A percentile compares a stretch with the other conserved stretches of the same genome.
These are phyloP conservation scores for Monochamus saltuarius DNA, from an alignment of 1,140 invertebrate species.

Conservation along the genomic window DNA sequence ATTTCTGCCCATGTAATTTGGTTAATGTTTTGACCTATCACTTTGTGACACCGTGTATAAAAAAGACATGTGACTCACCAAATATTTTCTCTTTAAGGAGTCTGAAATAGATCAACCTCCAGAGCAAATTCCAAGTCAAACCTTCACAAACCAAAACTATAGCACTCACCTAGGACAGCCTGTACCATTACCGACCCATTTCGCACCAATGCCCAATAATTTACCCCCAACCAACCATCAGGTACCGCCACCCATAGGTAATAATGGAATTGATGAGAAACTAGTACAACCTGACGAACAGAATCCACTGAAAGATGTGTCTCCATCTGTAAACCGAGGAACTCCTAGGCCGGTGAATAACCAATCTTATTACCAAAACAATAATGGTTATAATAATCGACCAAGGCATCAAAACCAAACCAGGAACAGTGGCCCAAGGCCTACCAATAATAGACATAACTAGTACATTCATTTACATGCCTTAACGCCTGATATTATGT, in stretches of 20 bases:
- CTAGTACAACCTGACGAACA: constrained; percentile 11
- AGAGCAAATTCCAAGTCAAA: constrained; percentile 68
- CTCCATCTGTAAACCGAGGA: constrained; percentile 20
- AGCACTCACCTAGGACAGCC: constrained; percentile 41
- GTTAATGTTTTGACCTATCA: too few species aligned
- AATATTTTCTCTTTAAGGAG: constrained; percentile 62
- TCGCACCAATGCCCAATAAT: constrained; percentile 29
- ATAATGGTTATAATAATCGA: constrained; percentile 46
- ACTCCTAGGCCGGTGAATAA: constrained; percentile 27
- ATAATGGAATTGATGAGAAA: constrained; percentile 24
- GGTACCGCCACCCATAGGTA: constrained; percentile 20
- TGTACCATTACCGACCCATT: constrained; percentile 46
- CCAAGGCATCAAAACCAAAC: constrained; percentile 26
- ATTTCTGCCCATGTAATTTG: too few species aligned
- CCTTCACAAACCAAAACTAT: constrained; percentile 77
- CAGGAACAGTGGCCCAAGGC: constrained; percentile 4
- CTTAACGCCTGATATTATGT: constrained; percentile 5
- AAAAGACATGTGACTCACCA: background rate
- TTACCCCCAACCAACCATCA: constrained; percentile 29
- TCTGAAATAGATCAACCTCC: constrained; percentile 68
- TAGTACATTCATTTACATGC: background rate
- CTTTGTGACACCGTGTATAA: background rate
- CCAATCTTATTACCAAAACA: constrained; percentile 43
- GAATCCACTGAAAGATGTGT: constrained; percentile 17
- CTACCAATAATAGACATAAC: constrained; percentile 9